Evolutionary conservation across 2,888 invertebrate genomes (phyloP).

Genomic region (Coelogynopora nodosa): DNA sequence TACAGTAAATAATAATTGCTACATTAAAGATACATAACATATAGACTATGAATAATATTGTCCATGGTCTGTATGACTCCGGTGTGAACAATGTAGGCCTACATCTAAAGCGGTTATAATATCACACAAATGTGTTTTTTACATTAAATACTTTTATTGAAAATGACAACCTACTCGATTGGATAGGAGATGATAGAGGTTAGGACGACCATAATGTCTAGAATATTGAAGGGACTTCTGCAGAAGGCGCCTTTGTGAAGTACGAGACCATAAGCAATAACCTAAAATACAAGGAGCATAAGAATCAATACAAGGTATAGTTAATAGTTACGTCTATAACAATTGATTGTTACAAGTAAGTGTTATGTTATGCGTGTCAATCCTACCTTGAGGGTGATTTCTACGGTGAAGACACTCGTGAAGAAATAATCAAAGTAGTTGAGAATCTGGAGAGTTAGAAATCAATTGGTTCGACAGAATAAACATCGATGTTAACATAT

Average conservation of each 20-base stretch:
- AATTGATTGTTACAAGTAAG: not conserved
- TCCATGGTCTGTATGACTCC: too few relatives aligned
- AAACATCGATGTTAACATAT: too few relatives aligned
- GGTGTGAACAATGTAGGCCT: too few relatives aligned
- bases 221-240: slow-evolving; percentile 93
- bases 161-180: slow-evolving; percentile 69
- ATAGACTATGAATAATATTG: too few relatives aligned
- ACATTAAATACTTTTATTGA: too few relatives aligned
- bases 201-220: slow-evolving; percentile 94
- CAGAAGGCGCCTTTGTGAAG: slow-evolving; percentile 97
- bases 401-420: slow-evolving; percentile 94
- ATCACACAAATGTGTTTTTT: too few relatives aligned
- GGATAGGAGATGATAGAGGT: slow-evolving; percentile 92
- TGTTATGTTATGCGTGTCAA: not conserved
- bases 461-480: too few relatives aligned
- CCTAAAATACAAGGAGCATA: slow-evolving; percentile 51
- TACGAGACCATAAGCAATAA: slow-evolving; percentile 89
- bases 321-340: not conserved
- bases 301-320: not conserved
- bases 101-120: too few relatives aligned
- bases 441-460: slow-evolving; percentile 69
- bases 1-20: too few relatives aligned
- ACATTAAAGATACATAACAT: too few relatives aligned
- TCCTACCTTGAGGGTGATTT: slow-evolving; percentile 85
- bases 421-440: slow-evolving; percentile 96